A percentile compares a stretch with the other conserved stretches of the same genome.
Evolutionary conservation across 30 jellyfish, hydroid and myxozoan genomes (phyloP).

Genomic region (Aurelia sp.): DNA sequence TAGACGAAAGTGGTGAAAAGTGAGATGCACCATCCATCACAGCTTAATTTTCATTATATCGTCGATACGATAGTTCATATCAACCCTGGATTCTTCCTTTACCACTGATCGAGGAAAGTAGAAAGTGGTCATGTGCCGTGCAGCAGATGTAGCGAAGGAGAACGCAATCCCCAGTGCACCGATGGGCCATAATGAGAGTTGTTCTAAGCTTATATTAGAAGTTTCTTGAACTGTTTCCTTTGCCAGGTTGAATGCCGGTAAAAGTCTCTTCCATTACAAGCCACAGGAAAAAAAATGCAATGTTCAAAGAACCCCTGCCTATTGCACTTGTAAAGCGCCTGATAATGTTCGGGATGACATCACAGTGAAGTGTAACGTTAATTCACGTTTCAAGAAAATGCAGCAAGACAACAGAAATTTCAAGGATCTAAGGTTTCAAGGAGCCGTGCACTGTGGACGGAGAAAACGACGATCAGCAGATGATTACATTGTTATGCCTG

Average conservation of each 20-base stretch:
- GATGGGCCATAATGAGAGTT: no score
- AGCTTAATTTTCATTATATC: no score
- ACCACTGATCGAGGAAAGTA: no score
- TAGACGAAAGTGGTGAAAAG: no score
- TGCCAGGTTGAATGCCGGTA: slow-evolving; percentile 11
- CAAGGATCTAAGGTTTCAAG: not conserved
- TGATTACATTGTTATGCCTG: slow-evolving; percentile 1
- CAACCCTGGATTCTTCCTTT: no score
- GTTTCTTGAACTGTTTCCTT: no score
- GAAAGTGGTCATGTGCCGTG: no score
- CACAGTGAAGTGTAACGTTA: not conserved
- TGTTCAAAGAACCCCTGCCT: slow-evolving; percentile 31
- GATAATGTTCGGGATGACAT: not conserved
- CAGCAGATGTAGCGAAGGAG: no score
- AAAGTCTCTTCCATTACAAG: slow-evolving; percentile 61
- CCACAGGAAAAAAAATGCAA: slow-evolving; percentile 54
- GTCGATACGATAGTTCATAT: no score
- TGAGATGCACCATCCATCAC: no score
- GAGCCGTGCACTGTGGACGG: slow-evolving; percentile 39
- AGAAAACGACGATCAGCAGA: slow-evolving; percentile 25
- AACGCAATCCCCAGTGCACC: no score
- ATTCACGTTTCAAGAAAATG: not conserved
- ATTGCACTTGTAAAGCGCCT: slow-evolving; percentile 70
- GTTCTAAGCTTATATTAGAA: no score
- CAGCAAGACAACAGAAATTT: not conserved